phyloP scores from a whole-genome alignment of 2,797 vertebrate species.

The Acrossocheilus fasciatus region DNA sequence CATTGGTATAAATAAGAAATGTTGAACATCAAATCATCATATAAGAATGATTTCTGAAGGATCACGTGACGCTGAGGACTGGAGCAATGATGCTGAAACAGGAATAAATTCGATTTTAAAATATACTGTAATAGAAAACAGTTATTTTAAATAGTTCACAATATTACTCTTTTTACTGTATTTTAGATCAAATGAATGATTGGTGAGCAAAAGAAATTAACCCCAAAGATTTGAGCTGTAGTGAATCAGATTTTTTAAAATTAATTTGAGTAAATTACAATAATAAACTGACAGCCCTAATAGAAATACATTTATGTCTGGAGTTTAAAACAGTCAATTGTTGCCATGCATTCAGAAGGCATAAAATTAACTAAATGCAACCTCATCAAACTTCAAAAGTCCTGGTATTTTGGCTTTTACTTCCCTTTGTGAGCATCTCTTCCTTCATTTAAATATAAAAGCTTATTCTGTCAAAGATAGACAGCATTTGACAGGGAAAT shows the following conservation, averaged over 20 bases:
- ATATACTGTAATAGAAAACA: background rate
- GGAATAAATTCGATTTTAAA: background rate
- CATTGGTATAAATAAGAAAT: background rate
- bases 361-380: background rate
- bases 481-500: slow-evolving; percentile 25
- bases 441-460: slow-evolving; percentile 17
- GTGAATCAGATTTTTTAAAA: background rate
- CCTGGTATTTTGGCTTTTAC: background rate
- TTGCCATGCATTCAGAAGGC: slow-evolving; percentile 18
- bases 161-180: background rate
- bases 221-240: background rate
- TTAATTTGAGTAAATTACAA: background rate
- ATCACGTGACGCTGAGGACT: background rate
- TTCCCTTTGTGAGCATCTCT: background rate
- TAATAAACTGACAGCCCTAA: slow-evolving; percentile 1
- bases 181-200: background rate
- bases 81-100: background rate
- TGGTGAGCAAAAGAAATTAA: background rate
- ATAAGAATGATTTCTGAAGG: background rate
- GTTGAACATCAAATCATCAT: background rate
- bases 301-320: background rate
- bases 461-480: background rate
- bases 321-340: background rate
- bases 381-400: background rate
- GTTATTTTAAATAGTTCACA: slow-evolving; percentile 2